Conservation (phyloP, 1,140 invertebrate genomes). For the Amyelois transitella region DNA sequence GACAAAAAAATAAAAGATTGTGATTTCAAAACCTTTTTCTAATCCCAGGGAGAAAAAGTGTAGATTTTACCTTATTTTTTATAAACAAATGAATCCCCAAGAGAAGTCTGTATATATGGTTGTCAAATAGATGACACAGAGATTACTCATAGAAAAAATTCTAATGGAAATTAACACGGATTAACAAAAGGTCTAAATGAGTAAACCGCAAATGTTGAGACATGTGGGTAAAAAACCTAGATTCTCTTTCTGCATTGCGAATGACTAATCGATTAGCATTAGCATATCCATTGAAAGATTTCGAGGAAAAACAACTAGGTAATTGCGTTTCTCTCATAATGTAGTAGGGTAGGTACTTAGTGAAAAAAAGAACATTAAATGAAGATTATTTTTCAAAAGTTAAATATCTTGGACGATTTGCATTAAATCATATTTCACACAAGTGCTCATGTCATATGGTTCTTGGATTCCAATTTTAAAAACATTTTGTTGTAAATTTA, state of each 20-base stretch:
- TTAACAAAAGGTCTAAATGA: slow-evolving; percentile 1
- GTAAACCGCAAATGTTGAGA: slow-evolving; percentile 1
- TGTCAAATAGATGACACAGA: background rate
- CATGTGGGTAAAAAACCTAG: background rate
- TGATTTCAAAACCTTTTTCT: too few species aligned
- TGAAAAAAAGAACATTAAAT: too few species aligned
- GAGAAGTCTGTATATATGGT: background rate
- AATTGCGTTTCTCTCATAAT: too few species aligned
- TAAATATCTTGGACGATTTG: background rate
- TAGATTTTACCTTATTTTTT: too few species aligned
- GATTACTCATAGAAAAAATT: background rate
- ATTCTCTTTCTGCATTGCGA: background rate
- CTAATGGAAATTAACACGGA: background rate
- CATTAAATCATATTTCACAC: background rate
- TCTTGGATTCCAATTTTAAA: background rate
- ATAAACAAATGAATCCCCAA: too few species aligned
- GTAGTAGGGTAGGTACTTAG: too few species aligned
- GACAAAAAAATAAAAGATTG: too few species aligned
- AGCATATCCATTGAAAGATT: background rate
- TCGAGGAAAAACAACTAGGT: background rate
- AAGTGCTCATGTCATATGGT: background rate
- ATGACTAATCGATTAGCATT: background rate
- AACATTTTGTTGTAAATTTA: background rate
- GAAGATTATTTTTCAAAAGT: too few species aligned
- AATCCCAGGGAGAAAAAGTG: too few species aligned